A percentile compares a stretch with the other conserved stretches of the same genome.
phyloP scores from a whole-genome alignment of 1,140 invertebrate species.

The Ostrea edulis region DNA sequence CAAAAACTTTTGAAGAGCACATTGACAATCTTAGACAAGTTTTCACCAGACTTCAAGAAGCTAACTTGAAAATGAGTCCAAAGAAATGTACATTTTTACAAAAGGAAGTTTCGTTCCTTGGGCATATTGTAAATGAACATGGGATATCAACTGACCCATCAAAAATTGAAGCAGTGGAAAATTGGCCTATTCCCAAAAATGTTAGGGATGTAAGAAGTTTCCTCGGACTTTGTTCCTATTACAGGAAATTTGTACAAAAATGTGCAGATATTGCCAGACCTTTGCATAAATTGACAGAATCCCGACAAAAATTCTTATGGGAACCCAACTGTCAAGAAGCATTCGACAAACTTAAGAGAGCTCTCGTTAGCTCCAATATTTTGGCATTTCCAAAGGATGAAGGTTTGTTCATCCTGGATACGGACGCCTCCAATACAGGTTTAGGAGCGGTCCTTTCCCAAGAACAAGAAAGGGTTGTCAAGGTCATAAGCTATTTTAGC shows the following conservation, averaged over 20 bases:
- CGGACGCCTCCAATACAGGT: conserved; percentile 59
- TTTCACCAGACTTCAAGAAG: conserved; percentile 40
- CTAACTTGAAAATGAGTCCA: conserved; percentile 40
- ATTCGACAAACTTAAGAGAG: conserved; percentile 58
- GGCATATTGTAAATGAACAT: conserved; percentile 42
- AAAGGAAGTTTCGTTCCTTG: conserved; percentile 45
- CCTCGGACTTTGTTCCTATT: too few species aligned
- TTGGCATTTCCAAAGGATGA: not conserved
- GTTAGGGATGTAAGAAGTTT: conserved; percentile 57
- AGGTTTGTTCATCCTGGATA: conserved; percentile 53
- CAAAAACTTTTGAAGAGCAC: not conserved
- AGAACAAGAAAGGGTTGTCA: conserved; percentile 57
- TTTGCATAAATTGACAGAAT: too few species aligned
- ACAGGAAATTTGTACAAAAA: too few species aligned
- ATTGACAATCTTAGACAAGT: conserved; percentile 25
- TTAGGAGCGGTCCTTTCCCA: conserved; percentile 70
- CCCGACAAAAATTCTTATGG: conserved; percentile 59
- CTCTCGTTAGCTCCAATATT: not conserved
- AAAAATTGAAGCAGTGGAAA: conserved; percentile 67
- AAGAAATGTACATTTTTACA: conserved; percentile 52
- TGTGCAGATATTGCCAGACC: conserved; percentile 50
- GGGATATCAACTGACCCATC: conserved; percentile 47
- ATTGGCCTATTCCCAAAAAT: too few species aligned
- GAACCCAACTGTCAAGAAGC: conserved; percentile 40
- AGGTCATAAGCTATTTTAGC: conserved; percentile 60